These are phyloP conservation scores for Seriola dumerili DNA, from an alignment of 2,113 vertebrate species.

Conservation along the genomic window DNA sequence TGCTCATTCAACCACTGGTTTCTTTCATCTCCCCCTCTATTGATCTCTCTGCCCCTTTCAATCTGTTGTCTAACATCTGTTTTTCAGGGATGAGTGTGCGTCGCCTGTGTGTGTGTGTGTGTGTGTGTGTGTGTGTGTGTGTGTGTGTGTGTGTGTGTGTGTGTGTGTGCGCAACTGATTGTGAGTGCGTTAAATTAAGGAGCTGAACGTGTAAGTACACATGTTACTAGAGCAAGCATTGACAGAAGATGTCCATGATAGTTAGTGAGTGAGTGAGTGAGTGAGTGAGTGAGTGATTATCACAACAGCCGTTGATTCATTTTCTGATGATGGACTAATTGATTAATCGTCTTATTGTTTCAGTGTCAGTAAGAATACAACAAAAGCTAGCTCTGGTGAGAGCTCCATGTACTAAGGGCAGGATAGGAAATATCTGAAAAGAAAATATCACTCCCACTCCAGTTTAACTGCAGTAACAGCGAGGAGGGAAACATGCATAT, in stretches of 20 bases:
- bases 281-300: not conserved
- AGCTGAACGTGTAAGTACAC: not conserved
- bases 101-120: too few species aligned
- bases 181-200: not conserved
- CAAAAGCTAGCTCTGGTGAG: not conserved
- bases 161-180: not conserved
- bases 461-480: not conserved
- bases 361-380: not conserved
- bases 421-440: not conserved
- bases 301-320: not conserved
- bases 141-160: not conserved
- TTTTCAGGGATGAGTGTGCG: not conserved
- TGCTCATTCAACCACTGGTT: not conserved
- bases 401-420: not conserved
- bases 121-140: too few species aligned
- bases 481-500: not conserved
- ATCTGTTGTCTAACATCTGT: slow-evolving; percentile 14
- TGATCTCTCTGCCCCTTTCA: slow-evolving; percentile 3
- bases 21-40: not conserved
- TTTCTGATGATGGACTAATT: not conserved
- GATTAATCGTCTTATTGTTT: not conserved
- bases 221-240: not conserved
- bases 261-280: not conserved
- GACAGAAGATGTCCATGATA: too few species aligned
- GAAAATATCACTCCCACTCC: too few species aligned